Percentiles rank a stretch among this genome's conserved stretches.
Evolutionary conservation across 2,888 invertebrate species (phyloP).

Genomic region (Calliphora vomitoria): DNA sequence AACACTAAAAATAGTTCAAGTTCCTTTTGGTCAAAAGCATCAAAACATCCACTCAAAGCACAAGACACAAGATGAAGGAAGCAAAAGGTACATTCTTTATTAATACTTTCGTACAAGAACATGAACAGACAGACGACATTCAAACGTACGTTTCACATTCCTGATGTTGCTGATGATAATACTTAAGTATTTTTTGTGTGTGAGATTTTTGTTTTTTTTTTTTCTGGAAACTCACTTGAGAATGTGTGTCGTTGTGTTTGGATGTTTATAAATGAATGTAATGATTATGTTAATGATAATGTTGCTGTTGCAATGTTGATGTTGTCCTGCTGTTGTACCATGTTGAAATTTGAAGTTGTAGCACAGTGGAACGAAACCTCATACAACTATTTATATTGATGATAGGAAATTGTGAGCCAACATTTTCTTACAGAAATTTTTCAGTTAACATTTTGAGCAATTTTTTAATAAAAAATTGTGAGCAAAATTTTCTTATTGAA

Average conservation of each 20-base stretch:
- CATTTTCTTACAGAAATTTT: no score
- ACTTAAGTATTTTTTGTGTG: constrained; percentile 17
- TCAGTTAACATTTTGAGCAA: no score
- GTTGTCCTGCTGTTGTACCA: constrained; percentile 17
- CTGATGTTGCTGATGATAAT: constrained; percentile 31
- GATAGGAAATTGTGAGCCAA: no score
- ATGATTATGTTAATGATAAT: constrained; percentile 64
- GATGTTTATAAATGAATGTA: constrained; percentile 28
- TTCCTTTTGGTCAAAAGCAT: constrained; percentile 51
- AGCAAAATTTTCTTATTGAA: no score
- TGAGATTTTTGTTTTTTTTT: constrained; percentile 35
- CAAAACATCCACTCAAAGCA: not conserved
- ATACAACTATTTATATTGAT: not conserved
- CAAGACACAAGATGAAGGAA: constrained; percentile 22
- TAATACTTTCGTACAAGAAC: constrained; percentile 2
- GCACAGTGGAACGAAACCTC: constrained; percentile 1
- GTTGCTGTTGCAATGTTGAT: constrained; percentile 42
- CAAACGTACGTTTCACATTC: constrained; percentile 35
- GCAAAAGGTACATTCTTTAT: constrained; percentile 19
- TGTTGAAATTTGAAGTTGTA: constrained; percentile 19
- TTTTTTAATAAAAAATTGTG: no score
- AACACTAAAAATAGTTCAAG: constrained; percentile 69
- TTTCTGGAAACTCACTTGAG: constrained; percentile 34
- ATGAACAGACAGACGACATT: not conserved
- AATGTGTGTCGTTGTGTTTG: constrained; percentile 51